Base-by-base conservation (phyloP, 2,113 vertebrate species). In the Tautogolabrus adspersus region DNA sequence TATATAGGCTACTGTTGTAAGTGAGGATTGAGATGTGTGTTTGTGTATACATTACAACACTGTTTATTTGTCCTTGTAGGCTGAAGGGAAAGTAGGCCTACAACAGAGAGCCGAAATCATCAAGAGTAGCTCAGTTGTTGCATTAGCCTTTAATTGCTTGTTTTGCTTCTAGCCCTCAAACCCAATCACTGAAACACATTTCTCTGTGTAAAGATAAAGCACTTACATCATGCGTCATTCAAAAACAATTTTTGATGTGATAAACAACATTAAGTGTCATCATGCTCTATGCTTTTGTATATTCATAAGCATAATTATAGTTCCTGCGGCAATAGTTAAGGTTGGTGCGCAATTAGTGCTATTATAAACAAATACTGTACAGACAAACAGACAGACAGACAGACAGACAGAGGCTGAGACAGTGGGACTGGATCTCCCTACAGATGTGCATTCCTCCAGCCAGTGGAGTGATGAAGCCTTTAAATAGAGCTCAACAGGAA, bases 391-490 rank as follows among this genome's bases (percentile, higher is more conserved):
- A 42, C 26, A 55, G 57, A 61, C 10, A 76, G 38, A 66, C 19
- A 58, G 40, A 55, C 8, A 56, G 42, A 78, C 8, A 18, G 34
- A 70, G 40, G 44, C 9, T 34, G 30, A 72, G 44, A 61, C 1
- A 65, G 49, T 30, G 77, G 81, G 80, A 86, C 18, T 13, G 75
- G 81, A 47, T 66, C 72, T 55, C 44, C 7, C 66, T 91, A 79
- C 89, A 93, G 90, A 91, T 91, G 89, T 88, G 87, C 87, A 90
- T 93, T 91, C 87, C 89, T 87, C 22, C 72, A 73, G 46, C 65
- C 81, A 72, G 75, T 62, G 72, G 61, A 77, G 82, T 75, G 86
- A 86, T 88, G 42, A 37, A 67, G 77, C 62, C 81, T 87, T 89
- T 87, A 91, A 92, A 92, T 91, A 90, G 89, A 86, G 79, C 68